These are phyloP conservation scores for Dasypolia templi DNA, from an alignment of 2,888 invertebrate species.

Conservation along the genomic window DNA sequence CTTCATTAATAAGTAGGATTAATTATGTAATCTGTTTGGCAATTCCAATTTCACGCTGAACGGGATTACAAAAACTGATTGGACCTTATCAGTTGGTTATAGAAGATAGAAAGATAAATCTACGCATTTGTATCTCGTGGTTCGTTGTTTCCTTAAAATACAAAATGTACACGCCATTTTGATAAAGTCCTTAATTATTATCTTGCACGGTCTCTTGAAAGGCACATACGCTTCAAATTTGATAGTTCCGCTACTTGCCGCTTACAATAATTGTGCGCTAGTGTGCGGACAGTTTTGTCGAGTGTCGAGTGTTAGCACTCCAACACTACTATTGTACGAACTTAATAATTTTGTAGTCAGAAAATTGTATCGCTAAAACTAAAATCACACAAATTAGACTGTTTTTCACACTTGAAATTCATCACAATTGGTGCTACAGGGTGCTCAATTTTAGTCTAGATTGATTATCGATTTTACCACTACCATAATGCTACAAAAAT, in stretches of 20 bases:
- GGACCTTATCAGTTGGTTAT: conserved; percentile 12
- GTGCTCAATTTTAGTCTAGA: conserved; percentile 77
- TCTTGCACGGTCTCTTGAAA: background rate
- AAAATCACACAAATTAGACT: conserved; percentile 50
- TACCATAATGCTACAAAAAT: conserved; percentile 9
- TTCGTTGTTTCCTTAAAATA: background rate
- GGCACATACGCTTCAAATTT: background rate
- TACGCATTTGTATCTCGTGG: background rate
- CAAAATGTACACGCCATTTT: background rate
- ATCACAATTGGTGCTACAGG: conserved; percentile 81
- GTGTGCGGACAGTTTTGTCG: background rate
- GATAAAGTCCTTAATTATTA: background rate
- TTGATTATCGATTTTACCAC: conserved; percentile 47
- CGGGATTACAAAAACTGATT: conserved; percentile 9
- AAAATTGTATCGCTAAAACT: conserved; percentile 33
- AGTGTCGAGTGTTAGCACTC: background rate
- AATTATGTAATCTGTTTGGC: background rate
- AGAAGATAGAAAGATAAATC: conserved; percentile 8
- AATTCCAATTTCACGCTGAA: conserved; percentile 11
- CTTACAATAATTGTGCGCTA: background rate
- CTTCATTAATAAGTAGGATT: background rate
- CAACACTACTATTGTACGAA: background rate
- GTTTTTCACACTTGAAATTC: conserved; percentile 38
- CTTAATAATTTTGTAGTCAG: background rate
- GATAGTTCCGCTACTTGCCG: conserved; percentile 15